Percentiles rank a stretch among this genome's conserved stretches.
phyloP scores from a whole-genome alignment of 2,797 vertebrate genomes.

The Eulemur mongoz region DNA sequence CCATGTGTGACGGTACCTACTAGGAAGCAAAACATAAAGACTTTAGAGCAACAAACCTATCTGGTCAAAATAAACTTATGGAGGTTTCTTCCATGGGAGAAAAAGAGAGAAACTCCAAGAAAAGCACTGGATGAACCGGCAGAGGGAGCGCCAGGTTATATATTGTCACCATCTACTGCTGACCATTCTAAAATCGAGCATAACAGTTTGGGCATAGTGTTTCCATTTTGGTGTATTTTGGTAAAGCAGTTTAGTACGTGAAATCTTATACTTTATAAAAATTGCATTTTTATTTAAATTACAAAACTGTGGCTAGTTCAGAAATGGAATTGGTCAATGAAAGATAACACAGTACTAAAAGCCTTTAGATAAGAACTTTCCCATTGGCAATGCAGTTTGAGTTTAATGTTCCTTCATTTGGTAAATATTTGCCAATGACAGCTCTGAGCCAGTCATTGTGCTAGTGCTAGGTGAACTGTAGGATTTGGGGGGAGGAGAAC shows the following conservation, averaged over 20 bases:
- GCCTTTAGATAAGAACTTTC: not conserved
- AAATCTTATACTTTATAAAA: not conserved
- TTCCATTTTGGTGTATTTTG: not conserved
- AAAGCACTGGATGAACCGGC: not conserved
- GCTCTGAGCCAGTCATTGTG: not conserved
- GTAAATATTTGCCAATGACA: not conserved
- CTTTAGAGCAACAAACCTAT: not conserved
- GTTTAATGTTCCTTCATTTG: not conserved
- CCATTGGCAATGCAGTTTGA: not conserved
- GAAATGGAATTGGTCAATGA: not conserved
- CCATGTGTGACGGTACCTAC: not conserved
- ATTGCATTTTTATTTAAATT: conserved; percentile 17
- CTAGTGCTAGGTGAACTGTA: not conserved
- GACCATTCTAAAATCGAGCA: not conserved
- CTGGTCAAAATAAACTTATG: not conserved
- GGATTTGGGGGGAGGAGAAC: not conserved
- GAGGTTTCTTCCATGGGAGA: not conserved
- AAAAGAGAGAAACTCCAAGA: not conserved
- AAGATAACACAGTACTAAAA: not conserved
- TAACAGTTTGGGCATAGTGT: not conserved
- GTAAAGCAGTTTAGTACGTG: not conserved
- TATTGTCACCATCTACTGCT: too few relatives aligned
- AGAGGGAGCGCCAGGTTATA: not conserved
- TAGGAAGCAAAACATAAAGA: not conserved
- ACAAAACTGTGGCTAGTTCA: not conserved